Percentiles rank a stretch among this genome's conserved stretches.
These are phyloP conservation scores for Caenorhabditis uteleia DNA, from an alignment of 2,888 invertebrate genomes.

Conservation along the genomic window DNA sequence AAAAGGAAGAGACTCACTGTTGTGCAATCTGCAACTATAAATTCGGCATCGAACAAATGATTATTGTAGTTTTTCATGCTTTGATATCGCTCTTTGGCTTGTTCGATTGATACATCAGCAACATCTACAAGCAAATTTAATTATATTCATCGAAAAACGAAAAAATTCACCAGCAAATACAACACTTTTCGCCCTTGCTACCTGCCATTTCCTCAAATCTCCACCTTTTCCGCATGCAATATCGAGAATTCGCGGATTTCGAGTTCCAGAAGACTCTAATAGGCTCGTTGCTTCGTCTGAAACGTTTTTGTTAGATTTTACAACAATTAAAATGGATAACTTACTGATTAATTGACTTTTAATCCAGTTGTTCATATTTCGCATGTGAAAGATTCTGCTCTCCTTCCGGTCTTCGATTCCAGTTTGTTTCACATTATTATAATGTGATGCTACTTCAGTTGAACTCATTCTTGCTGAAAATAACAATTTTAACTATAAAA, in stretches of 20 bases:
- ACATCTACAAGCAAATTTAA: constrained; percentile 76
- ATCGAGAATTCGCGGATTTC: constrained; percentile 78
- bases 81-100: constrained; percentile 84
- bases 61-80: constrained; percentile 74
- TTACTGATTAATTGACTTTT: constrained; percentile 92
- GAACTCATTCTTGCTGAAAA: constrained; percentile 46
- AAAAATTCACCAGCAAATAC: constrained; percentile 63
- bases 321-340: constrained; percentile 41
- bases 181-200: constrained; percentile 51
- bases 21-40: constrained; percentile 90
- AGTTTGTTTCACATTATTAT: constrained; percentile 86
- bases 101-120: constrained; percentile 87
- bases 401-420: constrained; percentile 82
- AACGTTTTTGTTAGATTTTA: too few relatives aligned
- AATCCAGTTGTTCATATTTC: constrained; percentile 99
- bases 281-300: constrained; percentile 45
- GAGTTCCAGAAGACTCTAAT: constrained; percentile 19
- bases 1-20: constrained; percentile 75
- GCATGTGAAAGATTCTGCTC: constrained; percentile 88
- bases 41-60: constrained; percentile 81
- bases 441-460: constrained; percentile 83
- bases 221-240: constrained; percentile 99
- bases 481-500: constrained; percentile 2
- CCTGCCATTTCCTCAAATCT: constrained; percentile 87
- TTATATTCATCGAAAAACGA: neutral